Percentiles rank a stretch among this genome's conserved stretches.
Conservation (phyloP, 2,888 invertebrate genomes). For the Helobdella robusta region DNA sequence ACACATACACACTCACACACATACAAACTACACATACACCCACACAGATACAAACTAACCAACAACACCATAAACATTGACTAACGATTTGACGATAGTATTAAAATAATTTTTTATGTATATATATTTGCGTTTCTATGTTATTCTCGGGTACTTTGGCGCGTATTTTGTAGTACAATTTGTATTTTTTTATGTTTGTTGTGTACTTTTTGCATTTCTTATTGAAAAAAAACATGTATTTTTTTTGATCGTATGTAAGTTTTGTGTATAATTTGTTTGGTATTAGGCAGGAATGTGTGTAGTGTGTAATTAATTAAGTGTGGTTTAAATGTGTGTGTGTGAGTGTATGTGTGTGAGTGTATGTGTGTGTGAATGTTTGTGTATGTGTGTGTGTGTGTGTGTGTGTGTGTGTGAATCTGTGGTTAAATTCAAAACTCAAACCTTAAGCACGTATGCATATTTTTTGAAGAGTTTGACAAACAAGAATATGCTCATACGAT, state of each 20-base stretch:
- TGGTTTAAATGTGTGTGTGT: background rate
- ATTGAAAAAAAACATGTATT: too few relatives aligned
- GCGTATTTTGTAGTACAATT: too few relatives aligned
- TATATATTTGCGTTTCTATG: too few relatives aligned
- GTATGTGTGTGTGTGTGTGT: constrained; percentile 1
- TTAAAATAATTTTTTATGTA: constrained; percentile 91
- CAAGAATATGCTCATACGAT: background rate
- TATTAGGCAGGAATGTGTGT: too few relatives aligned
- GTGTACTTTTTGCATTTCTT: too few relatives aligned
- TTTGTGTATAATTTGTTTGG: too few relatives aligned
- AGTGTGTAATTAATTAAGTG: background rate
- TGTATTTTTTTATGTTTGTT: too few relatives aligned
- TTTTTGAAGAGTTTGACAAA: background rate
- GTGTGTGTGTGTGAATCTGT: constrained; percentile 1
- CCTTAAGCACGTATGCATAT: background rate
- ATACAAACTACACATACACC: background rate
- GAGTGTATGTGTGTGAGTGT: background rate
- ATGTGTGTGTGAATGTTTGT: background rate
- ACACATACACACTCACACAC: constrained; percentile 5
- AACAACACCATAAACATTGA: too few relatives aligned
- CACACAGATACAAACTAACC: background rate
- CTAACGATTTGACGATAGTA: constrained; percentile 64
- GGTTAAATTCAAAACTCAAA: background rate
- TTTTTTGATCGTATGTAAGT: too few relatives aligned
- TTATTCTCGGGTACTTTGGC: too few relatives aligned